A percentile compares a stretch with the other conserved stretches of the same genome.
phyloP scores from a whole-genome alignment of 2,113 vertebrate species.

The Grammomys dolichurus region DNA sequence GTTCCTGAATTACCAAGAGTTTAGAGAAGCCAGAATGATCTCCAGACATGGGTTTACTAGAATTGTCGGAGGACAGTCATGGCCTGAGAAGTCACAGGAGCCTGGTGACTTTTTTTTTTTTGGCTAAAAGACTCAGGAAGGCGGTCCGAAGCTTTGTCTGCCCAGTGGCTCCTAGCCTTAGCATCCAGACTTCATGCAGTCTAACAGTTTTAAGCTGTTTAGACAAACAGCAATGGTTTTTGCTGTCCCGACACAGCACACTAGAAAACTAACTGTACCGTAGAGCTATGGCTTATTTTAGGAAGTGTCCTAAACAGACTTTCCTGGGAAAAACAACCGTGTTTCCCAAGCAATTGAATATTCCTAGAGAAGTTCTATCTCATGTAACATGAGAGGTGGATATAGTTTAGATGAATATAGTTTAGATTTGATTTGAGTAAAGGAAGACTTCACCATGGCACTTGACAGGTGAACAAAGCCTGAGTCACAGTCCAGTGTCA shows the following conservation, averaged over 20 bases:
- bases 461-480: not conserved
- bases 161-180: not conserved
- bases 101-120: constrained; percentile 60
- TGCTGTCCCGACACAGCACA: not conserved
- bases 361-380: constrained; percentile 2
- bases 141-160: constrained; percentile 49
- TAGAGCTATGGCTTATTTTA: not conserved
- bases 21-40: constrained; percentile 77
- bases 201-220: not conserved
- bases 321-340: not conserved
- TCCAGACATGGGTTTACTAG: constrained; percentile 78
- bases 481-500: not conserved
- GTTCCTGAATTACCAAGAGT: constrained; percentile 73
- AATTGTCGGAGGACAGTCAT: constrained; percentile 72
- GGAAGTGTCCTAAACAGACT: constrained; percentile 29
- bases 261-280: not conserved
- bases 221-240: not conserved
- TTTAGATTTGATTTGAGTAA: constrained; percentile 19
- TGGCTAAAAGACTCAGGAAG: constrained; percentile 51
- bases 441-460: not conserved
- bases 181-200: not conserved
- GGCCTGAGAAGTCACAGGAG: constrained; percentile 61
- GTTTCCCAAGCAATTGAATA: constrained; percentile 31
- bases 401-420: not conserved
- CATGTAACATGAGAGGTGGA: constrained; percentile 27